phyloP scores from a whole-genome alignment of 2,888 invertebrate species.

The Campopleginae sp. region DNA sequence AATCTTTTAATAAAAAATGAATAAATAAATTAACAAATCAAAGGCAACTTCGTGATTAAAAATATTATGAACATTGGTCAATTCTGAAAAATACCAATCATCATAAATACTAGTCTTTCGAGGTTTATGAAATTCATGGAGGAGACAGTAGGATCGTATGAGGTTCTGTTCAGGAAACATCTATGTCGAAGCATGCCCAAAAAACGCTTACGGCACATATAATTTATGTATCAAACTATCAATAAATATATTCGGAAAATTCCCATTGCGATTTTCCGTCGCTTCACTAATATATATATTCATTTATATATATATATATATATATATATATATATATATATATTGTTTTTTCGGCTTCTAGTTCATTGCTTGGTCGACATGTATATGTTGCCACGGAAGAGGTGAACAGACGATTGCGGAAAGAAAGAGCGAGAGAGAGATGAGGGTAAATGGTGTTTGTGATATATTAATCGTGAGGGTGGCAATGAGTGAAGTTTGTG shows the following conservation, averaged over 20 bases:
- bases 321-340: conserved; percentile 17
- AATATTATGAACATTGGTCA: conserved; percentile 62
- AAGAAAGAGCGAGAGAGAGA: conserved; percentile 36
- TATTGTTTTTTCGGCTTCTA: conserved; percentile 52
- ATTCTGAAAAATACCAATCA: conserved; percentile 83
- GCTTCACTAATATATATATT: conserved; percentile 52
- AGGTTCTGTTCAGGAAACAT: conserved; percentile 79
- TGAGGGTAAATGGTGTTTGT: conserved; percentile 66
- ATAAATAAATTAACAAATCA: background rate
- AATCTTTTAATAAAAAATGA: conserved; percentile 55
- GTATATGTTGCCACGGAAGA: conserved; percentile 53
- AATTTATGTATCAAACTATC: conserved; percentile 72
- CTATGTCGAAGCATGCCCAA: conserved; percentile 84
- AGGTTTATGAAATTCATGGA: conserved; percentile 50
- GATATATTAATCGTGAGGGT: conserved; percentile 58
- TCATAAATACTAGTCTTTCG: conserved; percentile 48
- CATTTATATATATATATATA: conserved; percentile 8
- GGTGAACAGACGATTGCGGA: conserved; percentile 54
- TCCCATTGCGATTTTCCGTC: conserved; percentile 57
- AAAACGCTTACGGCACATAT: conserved; percentile 82
- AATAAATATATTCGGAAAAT: conserved; percentile 57
- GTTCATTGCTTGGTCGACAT: conserved; percentile 55
- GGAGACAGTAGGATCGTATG: conserved; percentile 71
- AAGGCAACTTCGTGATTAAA: conserved; percentile 32
- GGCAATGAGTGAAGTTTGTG: conserved; percentile 32